Base-by-base conservation (phyloP, 37 sponge, comb jelly and placozoan species). In the Aphrocallistes beatrix region DNA sequence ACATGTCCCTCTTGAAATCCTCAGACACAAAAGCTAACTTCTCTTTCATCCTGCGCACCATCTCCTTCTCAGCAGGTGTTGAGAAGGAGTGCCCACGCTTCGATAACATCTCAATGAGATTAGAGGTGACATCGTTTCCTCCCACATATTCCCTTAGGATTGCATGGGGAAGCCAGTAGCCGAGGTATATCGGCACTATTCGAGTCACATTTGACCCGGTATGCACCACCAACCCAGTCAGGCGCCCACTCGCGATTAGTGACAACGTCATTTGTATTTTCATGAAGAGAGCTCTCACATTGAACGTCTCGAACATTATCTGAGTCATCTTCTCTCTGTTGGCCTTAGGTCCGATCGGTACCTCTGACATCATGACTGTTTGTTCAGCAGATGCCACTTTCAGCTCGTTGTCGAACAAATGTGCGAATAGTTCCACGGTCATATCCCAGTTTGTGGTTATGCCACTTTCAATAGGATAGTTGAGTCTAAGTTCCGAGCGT, bases 111-210 rank as follows among this genome's bases (percentile, higher is more conserved):
- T 69, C 51, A 17, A 60, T 23, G n/a, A 88, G 82, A 36, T 88
- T 0, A 19, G 10, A 8, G 3, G 75, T 60, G 75, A 60, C 75
- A 30, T 60, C 3, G 34, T 60, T 30, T 3, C 75, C 51, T 81
- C 38, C 75, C 85, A 75, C 36, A 37, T 88, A 51, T 23, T 87
- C 38, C 34, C 88, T 37, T n/a, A 85, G 0, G 38, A 89, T 84
- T 40, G 90, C 87, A 38, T 87, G 90, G 32, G 90, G 87, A 36
- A 89, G 90, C 37, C 83, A 83, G 38, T 83, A 89, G 21, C 90
- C 90, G 51, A 83, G 83, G 69, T 89, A 89, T 47, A 89, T 87
- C 13, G 88, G 88, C 21, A 88, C 85, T 19, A 86, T 39, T 13
- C 87, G 88, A 23, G 82, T 47, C 23, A 60, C 86, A 6, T 81